Percentiles rank a stretch among this genome's conserved stretches.
Evolutionary conservation across 2,113 vertebrate genomes (phyloP).

Genomic region (Tylochromis polylepis): DNA sequence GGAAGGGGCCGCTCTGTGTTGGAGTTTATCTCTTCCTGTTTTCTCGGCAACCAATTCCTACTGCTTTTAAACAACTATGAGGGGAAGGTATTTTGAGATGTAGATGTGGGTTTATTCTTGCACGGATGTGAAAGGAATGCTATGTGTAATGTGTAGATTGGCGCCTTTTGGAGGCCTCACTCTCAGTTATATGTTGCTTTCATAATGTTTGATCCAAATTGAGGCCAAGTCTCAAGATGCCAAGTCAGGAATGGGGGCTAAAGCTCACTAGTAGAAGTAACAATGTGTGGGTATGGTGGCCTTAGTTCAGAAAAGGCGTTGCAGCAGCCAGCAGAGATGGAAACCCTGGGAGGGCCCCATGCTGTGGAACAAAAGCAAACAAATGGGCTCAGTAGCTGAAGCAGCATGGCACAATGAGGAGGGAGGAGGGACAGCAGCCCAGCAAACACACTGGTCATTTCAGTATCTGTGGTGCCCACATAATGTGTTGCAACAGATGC

Average conservation of each 20-base stretch:
- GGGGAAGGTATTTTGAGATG: slow-evolving; percentile 29
- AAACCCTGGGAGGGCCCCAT: slow-evolving; percentile 54
- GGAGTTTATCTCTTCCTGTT: slow-evolving; percentile 58
- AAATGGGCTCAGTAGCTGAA: slow-evolving; percentile 53
- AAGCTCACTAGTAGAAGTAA: not conserved
- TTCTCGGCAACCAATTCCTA: slow-evolving; percentile 43
- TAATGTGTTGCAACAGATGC: slow-evolving; percentile 20
- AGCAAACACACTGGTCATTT: slow-evolving; percentile 31
- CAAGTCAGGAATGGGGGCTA: not conserved
- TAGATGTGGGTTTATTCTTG: slow-evolving; percentile 27
- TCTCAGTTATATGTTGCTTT: not conserved
- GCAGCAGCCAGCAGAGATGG: slow-evolving; percentile 28
- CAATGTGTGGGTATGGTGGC: slow-evolving; percentile 28
- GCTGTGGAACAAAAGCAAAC: slow-evolving; percentile 62
- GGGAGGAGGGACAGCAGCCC: slow-evolving; percentile 24
- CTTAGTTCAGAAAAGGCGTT: slow-evolving; percentile 37
- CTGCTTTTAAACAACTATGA: slow-evolving; percentile 10
- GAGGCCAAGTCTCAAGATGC: not conserved
- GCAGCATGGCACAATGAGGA: slow-evolving; percentile 35
- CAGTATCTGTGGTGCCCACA: not conserved
- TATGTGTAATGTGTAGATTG: slow-evolving; percentile 22
- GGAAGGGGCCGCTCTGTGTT: slow-evolving; percentile 19
- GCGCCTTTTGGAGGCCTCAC: slow-evolving; percentile 7
- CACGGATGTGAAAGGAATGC: slow-evolving; percentile 27
- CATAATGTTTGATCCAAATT: slow-evolving; percentile 8